phyloP scores from a whole-genome alignment of 2,113 vertebrate genomes.

The Platysternon megacephalum region DNA sequence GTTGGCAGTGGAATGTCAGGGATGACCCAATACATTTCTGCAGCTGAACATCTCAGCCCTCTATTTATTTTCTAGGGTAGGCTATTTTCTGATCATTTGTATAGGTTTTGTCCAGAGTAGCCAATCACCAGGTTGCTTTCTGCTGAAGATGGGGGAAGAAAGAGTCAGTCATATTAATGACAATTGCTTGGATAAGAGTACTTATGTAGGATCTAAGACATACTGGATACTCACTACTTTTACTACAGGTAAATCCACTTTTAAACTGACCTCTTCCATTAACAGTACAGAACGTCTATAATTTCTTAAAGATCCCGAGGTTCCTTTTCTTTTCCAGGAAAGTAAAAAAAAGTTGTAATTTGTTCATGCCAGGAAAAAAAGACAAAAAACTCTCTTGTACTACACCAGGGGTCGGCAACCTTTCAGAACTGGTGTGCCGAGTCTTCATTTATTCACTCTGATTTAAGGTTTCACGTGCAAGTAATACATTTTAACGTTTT shows the following conservation, averaged over 20 bases:
- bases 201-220: neutral
- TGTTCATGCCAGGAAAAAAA: neutral
- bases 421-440: too few relatives aligned
- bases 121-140: neutral
- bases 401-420: too few relatives aligned
- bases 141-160: neutral
- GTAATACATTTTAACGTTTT: too few relatives aligned
- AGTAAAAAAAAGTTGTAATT: neutral
- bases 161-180: neutral
- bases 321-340: neutral
- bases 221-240: neutral
- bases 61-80: neutral
- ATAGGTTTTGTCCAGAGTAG: neutral
- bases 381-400: neutral
- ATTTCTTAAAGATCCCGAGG: neutral
- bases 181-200: neutral
- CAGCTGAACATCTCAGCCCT: neutral
- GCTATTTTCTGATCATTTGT: neutral
- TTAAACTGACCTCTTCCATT: neutral
- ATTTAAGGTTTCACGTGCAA: too few relatives aligned
- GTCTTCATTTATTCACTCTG: too few relatives aligned
- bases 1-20: neutral
- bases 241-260: neutral
- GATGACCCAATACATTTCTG: neutral
- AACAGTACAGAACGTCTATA: neutral